Percentiles rank a stretch among this genome's conserved stretches.
phyloP scores from a whole-genome alignment of 2,797 vertebrate species.

The Sciurus vulgaris region DNA sequence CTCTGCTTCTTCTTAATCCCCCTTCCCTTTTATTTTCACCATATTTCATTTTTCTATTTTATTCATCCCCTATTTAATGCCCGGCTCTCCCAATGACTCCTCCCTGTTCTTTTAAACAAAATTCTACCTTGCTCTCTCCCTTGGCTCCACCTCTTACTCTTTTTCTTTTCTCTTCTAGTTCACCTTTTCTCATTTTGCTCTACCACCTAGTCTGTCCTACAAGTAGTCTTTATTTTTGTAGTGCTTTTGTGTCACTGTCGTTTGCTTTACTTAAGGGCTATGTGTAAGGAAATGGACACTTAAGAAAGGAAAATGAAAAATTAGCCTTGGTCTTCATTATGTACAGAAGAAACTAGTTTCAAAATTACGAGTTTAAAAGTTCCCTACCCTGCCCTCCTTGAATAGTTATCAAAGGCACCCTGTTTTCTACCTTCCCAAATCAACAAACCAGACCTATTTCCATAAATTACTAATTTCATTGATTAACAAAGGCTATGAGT shows the following conservation, averaged over 20 bases:
- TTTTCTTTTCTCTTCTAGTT: not conserved
- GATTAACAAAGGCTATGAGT: not conserved
- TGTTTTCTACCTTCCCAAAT: not conserved
- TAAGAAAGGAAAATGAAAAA: constrained; percentile 25
- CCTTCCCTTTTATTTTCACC: not conserved
- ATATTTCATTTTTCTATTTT: not conserved
- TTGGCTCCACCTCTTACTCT: not conserved
- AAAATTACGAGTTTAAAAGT: not conserved
- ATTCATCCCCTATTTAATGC: not conserved
- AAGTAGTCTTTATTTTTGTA: not conserved
- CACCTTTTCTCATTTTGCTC: not conserved
- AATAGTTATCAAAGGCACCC: not conserved
- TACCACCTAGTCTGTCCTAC: not conserved
- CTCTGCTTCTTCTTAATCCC: not conserved
- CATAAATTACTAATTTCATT: not conserved
- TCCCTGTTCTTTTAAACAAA: not conserved
- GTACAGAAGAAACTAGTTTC: not conserved
- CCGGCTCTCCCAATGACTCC: not conserved
- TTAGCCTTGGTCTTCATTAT: not conserved
- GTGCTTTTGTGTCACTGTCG: not conserved
- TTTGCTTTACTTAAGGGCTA: not conserved
- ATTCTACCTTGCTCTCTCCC: not conserved
- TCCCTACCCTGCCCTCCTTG: not conserved
- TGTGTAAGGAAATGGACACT: not conserved
- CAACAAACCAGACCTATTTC: not conserved